Conservation (phyloP, 2,888 invertebrate genomes). For the Ochropacha duplaris region DNA sequence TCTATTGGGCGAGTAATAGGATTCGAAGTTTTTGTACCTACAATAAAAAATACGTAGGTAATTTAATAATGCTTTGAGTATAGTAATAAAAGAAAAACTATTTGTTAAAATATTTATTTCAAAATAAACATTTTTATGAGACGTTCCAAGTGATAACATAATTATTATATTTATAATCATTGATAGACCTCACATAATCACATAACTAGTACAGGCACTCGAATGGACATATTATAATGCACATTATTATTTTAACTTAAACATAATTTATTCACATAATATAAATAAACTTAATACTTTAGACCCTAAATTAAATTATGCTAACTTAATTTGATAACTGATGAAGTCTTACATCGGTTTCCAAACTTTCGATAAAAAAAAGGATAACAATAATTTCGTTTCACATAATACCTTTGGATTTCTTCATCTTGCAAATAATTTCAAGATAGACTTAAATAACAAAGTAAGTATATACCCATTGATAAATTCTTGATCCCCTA, state of each 20-base stretch:
- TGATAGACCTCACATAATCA: slow-evolving; percentile 40
- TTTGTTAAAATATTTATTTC: slow-evolving; percentile 49
- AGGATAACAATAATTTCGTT: slow-evolving; percentile 22
- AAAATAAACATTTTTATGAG: slow-evolving; percentile 49
- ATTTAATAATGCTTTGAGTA: too few species aligned
- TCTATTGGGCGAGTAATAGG: too few species aligned
- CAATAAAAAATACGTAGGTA: too few species aligned
- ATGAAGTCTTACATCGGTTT: slow-evolving; percentile 24
- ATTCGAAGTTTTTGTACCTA: too few species aligned
- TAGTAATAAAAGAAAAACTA: slow-evolving; percentile 7
- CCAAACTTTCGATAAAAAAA: slow-evolving; percentile 18
- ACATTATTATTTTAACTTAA: slow-evolving; percentile 4
- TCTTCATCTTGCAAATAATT: slow-evolving; percentile 17
- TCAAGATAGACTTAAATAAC: slow-evolving; percentile 13
- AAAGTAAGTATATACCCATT: slow-evolving; percentile 38
- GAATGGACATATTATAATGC: slow-evolving; percentile 36
- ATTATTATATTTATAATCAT: slow-evolving; percentile 27
- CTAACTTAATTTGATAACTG: slow-evolving; percentile 18
- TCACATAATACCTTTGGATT: slow-evolving; percentile 27
- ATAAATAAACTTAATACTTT: slow-evolving; percentile 51
- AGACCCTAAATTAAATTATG: slow-evolving; percentile 27
- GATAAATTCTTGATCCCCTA: slow-evolving; percentile 33
- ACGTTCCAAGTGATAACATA: slow-evolving; percentile 26
- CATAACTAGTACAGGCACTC: slow-evolving; percentile 53
- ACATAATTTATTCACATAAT: slow-evolving; percentile 37